A percentile compares a stretch with the other conserved stretches of the same genome.
Evolutionary conservation across 2,888 invertebrate genomes (phyloP).

Genomic region (Idaea straminata): DNA sequence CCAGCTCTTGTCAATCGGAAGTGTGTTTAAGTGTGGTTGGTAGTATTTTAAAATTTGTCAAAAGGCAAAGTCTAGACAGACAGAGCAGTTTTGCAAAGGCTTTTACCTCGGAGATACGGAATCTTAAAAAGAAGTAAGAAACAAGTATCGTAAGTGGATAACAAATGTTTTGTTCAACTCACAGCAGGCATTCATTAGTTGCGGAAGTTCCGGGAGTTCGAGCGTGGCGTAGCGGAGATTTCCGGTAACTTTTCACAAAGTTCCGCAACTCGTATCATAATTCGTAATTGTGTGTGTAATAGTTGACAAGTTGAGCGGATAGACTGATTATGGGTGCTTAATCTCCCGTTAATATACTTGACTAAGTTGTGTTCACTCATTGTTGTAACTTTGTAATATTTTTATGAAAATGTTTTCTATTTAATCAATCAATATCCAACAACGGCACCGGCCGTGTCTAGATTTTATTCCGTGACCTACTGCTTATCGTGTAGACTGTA

Average conservation of each 20-base stretch:
- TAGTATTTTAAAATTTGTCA: no score
- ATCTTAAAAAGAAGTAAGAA: neutral
- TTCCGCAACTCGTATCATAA: neutral
- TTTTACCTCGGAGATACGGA: neutral
- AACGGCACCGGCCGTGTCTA: no score
- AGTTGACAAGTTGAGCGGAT: constrained; percentile 1
- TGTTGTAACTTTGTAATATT: neutral
- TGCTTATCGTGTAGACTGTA: no score
- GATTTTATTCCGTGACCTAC: no score
- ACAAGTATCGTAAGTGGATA: neutral
- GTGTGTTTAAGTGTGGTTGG: no score
- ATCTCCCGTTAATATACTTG: neutral
- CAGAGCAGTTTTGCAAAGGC: neutral
- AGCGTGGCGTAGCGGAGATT: neutral
- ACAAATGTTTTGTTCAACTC: neutral
- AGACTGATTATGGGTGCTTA: neutral
- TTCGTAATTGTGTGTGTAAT: neutral
- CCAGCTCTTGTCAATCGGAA: no score
- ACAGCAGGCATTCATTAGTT: neutral
- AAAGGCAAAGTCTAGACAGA: no score
- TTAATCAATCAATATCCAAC: no score
- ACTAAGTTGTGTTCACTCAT: neutral
- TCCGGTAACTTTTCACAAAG: neutral
- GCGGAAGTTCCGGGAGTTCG: neutral
- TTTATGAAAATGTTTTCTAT: no score